These are phyloP conservation scores for Bombus fervidus DNA, from an alignment of 1,140 invertebrate species.

Conservation along the genomic window DNA sequence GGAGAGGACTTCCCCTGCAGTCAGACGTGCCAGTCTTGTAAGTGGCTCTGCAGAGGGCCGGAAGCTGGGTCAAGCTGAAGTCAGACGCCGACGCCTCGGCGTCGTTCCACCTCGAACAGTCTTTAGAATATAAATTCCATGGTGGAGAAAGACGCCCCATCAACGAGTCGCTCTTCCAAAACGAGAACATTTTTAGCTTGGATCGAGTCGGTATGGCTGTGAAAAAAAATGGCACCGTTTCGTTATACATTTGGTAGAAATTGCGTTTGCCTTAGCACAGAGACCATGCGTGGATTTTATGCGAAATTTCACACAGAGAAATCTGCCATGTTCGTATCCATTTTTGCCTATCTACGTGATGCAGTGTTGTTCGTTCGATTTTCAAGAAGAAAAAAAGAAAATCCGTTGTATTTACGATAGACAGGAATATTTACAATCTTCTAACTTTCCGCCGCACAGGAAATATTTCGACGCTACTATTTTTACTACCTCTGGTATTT, in stretches of 20 bases:
- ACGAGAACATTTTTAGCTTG: conserved; percentile 4
- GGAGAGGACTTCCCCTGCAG: conserved; percentile 53
- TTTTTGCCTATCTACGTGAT: not conserved
- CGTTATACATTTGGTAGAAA: not conserved
- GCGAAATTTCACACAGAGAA: not conserved
- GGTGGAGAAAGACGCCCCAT: not conserved
- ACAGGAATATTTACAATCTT: not conserved
- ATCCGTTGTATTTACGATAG: not conserved
- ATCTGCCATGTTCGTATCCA: conserved; percentile 12
- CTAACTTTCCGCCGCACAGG: not conserved
- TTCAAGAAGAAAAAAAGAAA: not conserved
- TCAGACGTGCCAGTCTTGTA: conserved; percentile 53
- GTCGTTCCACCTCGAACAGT: conserved; percentile 36
- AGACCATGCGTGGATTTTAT: not conserved
- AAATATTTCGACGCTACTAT: not conserved
- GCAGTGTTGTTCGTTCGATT: not conserved
- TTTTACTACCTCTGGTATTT: not conserved
- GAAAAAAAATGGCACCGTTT: not conserved
- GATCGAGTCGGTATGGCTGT: not conserved
- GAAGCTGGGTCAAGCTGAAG: conserved; percentile 49
- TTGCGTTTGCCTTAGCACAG: not conserved
- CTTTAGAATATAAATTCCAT: conserved; percentile 61
- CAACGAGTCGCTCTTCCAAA: not conserved
- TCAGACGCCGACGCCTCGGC: conserved; percentile 1
- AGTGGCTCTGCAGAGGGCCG: conserved; percentile 39